These are phyloP conservation scores for Cariama cristata DNA, from an alignment of 2,113 vertebrate species.

Conservation along the genomic window DNA sequence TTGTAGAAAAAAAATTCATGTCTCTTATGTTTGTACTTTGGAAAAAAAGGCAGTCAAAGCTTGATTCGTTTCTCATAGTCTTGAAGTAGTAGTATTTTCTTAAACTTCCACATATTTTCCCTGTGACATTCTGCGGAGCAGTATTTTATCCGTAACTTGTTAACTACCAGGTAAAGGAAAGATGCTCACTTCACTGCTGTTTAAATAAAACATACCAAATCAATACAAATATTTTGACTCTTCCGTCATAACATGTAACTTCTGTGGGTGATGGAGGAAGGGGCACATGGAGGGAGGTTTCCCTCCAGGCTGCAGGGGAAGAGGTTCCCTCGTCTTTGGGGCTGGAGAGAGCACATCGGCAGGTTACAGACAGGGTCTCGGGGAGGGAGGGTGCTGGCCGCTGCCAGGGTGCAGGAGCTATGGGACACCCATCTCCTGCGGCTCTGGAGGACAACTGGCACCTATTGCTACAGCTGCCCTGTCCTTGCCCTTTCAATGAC, in stretches of 20 bases:
- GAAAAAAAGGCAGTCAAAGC: neutral
- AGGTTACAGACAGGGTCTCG: accelerated
- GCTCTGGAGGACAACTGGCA: neutral
- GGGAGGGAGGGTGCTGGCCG: accelerated
- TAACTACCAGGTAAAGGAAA: neutral
- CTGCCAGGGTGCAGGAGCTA: neutral
- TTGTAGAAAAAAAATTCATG: neutral
- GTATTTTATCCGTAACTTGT: neutral
- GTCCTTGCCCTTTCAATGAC: neutral
- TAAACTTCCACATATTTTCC: neutral
- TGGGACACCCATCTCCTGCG: accelerated
- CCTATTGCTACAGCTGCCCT: neutral
- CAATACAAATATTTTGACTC: neutral
- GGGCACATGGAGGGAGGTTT: neutral
- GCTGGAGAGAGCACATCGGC: neutral
- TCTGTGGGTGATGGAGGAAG: neutral
- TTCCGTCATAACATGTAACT: neutral
- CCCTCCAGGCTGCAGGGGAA: neutral
- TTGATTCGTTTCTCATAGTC: neutral
- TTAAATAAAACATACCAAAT: neutral
- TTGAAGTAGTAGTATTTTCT: neutral
- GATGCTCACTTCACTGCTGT: neutral
- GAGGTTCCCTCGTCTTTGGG: accelerated
- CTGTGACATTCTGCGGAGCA: neutral
- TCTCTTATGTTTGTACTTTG: neutral